phyloP scores from a whole-genome alignment of 2,888 invertebrate genomes.

The Scrobipalpa costella region DNA sequence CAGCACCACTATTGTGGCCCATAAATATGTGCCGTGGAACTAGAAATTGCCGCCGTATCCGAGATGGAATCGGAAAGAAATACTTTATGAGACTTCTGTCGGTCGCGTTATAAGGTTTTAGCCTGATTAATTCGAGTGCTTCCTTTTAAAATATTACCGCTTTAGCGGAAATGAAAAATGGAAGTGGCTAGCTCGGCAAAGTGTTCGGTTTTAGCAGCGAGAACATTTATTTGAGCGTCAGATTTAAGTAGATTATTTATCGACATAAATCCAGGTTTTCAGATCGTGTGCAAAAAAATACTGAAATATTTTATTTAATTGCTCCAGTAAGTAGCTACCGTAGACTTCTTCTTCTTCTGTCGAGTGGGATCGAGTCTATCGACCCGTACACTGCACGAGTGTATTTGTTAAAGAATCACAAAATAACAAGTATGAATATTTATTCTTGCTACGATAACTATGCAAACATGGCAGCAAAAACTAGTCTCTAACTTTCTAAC shows the following conservation, averaged over 20 bases:
- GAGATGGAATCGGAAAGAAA: slow-evolving; percentile 34
- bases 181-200: neutral
- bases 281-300: neutral
- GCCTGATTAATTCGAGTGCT: slow-evolving; percentile 22
- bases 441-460: too few species aligned
- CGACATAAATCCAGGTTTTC: neutral
- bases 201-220: slow-evolving; percentile 1
- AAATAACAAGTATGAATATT: too few species aligned
- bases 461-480: too few species aligned
- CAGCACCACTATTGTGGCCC: slow-evolving; percentile 52
- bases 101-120: slow-evolving; percentile 20
- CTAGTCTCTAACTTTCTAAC: too few species aligned
- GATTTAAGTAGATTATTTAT: neutral
- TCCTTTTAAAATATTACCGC: slow-evolving; percentile 11
- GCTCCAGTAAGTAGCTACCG: too few species aligned
- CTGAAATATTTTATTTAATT: neutral
- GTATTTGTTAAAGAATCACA: too few species aligned
- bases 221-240: slow-evolving; percentile 5
- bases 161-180: slow-evolving; percentile 13
- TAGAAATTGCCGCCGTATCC: slow-evolving; percentile 48
- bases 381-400: too few species aligned
- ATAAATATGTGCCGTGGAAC: slow-evolving; percentile 57
- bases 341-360: too few species aligned
- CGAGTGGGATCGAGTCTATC: too few species aligned
- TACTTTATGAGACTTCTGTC: slow-evolving; percentile 22